These are phyloP conservation scores for Thymelicus sylvestris DNA, from an alignment of 2,888 invertebrate genomes.

Conservation along the genomic window DNA sequence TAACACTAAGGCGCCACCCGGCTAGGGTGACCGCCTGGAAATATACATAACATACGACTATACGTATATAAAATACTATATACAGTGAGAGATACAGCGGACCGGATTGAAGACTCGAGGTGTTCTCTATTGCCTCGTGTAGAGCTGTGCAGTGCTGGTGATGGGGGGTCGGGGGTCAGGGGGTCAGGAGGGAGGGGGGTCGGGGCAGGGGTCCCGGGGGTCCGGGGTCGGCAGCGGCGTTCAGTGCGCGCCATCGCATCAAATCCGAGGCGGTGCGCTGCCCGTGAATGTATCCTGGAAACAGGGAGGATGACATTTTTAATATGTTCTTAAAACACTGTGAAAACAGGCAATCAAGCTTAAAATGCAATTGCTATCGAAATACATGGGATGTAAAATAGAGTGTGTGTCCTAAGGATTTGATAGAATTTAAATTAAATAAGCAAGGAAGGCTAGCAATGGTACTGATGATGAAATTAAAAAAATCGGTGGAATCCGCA, in stretches of 20 bases:
- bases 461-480: too few species aligned
- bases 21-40: slow-evolving; percentile 47
- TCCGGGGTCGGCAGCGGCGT: slow-evolving; percentile 41
- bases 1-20: slow-evolving; percentile 41
- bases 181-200: slow-evolving; percentile 35
- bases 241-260: slow-evolving; percentile 58
- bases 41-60: slow-evolving; percentile 49
- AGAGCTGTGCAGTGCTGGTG: slow-evolving; percentile 39
- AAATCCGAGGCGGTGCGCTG: slow-evolving; percentile 73
- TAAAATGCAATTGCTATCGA: too few species aligned
- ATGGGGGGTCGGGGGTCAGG: slow-evolving; percentile 36
- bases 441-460: too few species aligned
- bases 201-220: slow-evolving; percentile 37
- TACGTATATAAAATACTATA: slow-evolving; percentile 69
- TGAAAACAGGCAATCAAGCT: too few species aligned
- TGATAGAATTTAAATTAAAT: too few species aligned
- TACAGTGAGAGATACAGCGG: slow-evolving; percentile 54
- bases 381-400: too few species aligned
- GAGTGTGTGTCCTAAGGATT: too few species aligned
- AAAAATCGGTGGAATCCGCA: too few species aligned
- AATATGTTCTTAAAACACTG: too few species aligned
- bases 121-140: not conserved
- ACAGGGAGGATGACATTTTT: not conserved
- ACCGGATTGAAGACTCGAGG: slow-evolving; percentile 18
- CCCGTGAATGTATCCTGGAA: slow-evolving; percentile 75